Percentiles rank a stretch among this genome's conserved stretches.
phyloP scores from a whole-genome alignment of 1,140 invertebrate species.

The Lamellibrachia luymesi region DNA sequence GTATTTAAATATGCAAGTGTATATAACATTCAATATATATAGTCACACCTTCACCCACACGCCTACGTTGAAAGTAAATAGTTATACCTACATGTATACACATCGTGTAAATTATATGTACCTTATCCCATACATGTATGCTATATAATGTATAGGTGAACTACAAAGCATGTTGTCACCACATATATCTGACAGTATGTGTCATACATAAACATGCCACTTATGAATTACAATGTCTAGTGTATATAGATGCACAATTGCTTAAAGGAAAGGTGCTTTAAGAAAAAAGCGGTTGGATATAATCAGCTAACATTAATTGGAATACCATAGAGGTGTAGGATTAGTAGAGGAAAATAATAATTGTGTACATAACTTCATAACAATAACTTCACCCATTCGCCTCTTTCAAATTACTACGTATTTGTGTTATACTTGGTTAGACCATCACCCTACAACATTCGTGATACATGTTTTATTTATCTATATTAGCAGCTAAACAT shows the following conservation, averaged over 20 bases:
- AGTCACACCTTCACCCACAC: background rate
- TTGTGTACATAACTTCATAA: background rate
- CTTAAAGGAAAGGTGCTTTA: too few species aligned
- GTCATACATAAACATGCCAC: too few species aligned
- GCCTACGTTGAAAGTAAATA: background rate
- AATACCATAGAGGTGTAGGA: too few species aligned
- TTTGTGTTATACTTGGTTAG: background rate
- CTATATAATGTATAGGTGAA: too few species aligned
- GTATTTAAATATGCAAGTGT: background rate
- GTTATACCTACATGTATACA: background rate
- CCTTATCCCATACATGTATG: too few species aligned
- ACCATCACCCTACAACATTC: background rate
- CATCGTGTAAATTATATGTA: too few species aligned
- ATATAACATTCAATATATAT: background rate
- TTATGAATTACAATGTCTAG: too few species aligned
- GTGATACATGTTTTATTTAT: background rate
- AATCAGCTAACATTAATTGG: too few species aligned
- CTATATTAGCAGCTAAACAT: background rate
- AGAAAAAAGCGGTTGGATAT: too few species aligned
- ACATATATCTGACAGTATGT: too few species aligned
- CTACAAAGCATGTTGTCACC: too few species aligned
- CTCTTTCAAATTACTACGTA: background rate
- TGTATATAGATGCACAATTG: too few species aligned
- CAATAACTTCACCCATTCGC: background rate
- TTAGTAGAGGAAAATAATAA: background rate